Evolutionary conservation across 2,113 vertebrate genomes (phyloP), one percentile per base, ranked within the genome.

Genomic region (Lucifuga dentata): DNA sequence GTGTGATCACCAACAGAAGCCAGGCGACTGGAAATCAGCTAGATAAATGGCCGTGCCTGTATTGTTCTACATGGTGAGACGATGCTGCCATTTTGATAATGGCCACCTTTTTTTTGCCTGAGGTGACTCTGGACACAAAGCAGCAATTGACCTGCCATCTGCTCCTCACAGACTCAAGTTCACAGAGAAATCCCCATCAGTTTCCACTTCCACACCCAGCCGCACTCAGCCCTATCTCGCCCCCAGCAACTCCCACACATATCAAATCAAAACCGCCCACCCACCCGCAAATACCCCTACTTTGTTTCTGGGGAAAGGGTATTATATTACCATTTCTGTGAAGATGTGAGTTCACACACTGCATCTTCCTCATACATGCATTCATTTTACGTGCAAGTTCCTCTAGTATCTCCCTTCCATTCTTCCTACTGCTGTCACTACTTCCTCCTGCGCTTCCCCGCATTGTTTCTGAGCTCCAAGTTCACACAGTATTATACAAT

Each of bases 221-320:
- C 46, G 69, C 71, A 35, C 46, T 73, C 49, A 49, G 75, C 74
- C 85, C 79, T 87, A 59, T 85, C 85, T 72, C 60, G 69, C 73
- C 84, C 80, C 79, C 21, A 73, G 84, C 78, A 43, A 68, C 73
- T 90, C 89, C 79, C 90, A 89, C 87, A 83, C 73, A 66, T 84
- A 89, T 89, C 84, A 78, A 49, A 82, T 86, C 45, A 70, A 84
- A 68, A 9, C 41, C 32, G 26, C 2, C 36, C 53, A 50, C 41
- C 58, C 16, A 36, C 57, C 52, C 59, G 19, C 10, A 39, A 24
- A 71, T 20, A 55, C 39, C 55, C 24, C 11, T 8, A 67, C 73
- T 59, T 58, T 65, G 64, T 78, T 21, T 71, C 24, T 35, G 61
- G 45, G 68, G 40, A 48, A 41, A 43, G 53, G 43, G 29, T 80